These are phyloP conservation scores for Formicarius rufipectus DNA, from an alignment of 2,113 vertebrate species.

Conservation along the genomic window DNA sequence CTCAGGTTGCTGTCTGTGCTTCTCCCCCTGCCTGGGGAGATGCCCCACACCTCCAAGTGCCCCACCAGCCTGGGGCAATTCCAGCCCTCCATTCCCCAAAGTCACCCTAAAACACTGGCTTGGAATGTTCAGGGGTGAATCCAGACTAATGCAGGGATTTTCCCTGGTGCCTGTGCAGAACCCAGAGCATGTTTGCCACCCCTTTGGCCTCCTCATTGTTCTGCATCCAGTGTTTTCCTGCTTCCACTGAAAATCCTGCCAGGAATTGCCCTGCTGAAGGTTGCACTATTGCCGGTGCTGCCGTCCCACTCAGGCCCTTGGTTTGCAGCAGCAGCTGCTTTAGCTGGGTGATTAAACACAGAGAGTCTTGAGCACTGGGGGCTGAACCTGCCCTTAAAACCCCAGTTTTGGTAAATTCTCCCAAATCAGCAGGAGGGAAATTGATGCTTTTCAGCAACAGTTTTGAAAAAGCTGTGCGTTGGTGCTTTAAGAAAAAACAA, in stretches of 20 bases:
- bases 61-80: no score
- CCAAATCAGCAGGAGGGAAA: not conserved
- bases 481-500: not conserved
- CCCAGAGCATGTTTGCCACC: not conserved
- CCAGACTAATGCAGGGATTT: not conserved
- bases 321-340: not conserved
- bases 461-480: not conserved
- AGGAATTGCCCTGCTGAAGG: not conserved
- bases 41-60: not conserved
- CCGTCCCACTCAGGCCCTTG: not conserved
- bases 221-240: not conserved
- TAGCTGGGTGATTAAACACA: slow-evolving; percentile 25
- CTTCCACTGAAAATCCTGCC: not conserved
- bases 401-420: not conserved
- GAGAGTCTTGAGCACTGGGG: not conserved
- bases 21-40: not conserved
- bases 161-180: not conserved
- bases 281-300: not conserved
- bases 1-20: not conserved
- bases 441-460: not conserved
- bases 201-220: not conserved
- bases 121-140: not conserved
- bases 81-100: not conserved
- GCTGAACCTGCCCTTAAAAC: slow-evolving; percentile 16
- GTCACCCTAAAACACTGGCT: not conserved